Evolutionary conservation across 2,113 vertebrate species (phyloP), one percentile per base, ranked within the genome.

Genomic region (Rhynchomys soricoides): DNA sequence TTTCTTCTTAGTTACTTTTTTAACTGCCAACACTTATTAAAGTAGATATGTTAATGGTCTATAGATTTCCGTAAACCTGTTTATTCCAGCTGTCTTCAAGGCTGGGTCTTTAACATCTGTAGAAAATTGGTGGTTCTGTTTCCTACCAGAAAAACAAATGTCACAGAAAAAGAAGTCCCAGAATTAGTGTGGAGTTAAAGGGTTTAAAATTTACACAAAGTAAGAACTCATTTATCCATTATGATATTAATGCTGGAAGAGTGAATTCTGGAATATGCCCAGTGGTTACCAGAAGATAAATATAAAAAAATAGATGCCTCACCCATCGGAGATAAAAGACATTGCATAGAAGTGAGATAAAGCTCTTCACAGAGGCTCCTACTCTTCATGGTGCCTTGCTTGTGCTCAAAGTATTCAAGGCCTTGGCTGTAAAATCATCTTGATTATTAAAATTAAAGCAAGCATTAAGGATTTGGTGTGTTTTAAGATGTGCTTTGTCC

Each of bases 41-140:
- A 93, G 97, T 98, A 97, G 83, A 97, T 96, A 98, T 92, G 93
- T 98, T 98, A 98, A 97, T 96, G 97, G 93, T 95, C 88, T 92
- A 95, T 95, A 86, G 97, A 97, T 97, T 96, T 90, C 95, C 57
- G 43, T 94, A 97, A 81, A 97, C 71, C 45, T 98, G 91, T 88
- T 97, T 97, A 59, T 97, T 97, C 93, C 94, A 98, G 88, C 89
- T 96, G 98, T 97, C 97, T 98, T 52, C 73, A 97, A 85, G 88
- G 87, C 96, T 97, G 95, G 68, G 52, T 97, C 78, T 93, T 97
- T 93, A 90, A 97, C 96, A 98, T 95, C 94, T 97, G 93, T 71
- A 81, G 91, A 59, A 82, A 97, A 94, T 66, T 78, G 86, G 68
- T 40, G 87, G 43, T 96, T 90, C 68, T 59, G 34, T 94, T 96